These are phyloP conservation scores for Darevskia nairensis DNA, from an alignment of 2,797 vertebrate species.

Conservation along the genomic window DNA sequence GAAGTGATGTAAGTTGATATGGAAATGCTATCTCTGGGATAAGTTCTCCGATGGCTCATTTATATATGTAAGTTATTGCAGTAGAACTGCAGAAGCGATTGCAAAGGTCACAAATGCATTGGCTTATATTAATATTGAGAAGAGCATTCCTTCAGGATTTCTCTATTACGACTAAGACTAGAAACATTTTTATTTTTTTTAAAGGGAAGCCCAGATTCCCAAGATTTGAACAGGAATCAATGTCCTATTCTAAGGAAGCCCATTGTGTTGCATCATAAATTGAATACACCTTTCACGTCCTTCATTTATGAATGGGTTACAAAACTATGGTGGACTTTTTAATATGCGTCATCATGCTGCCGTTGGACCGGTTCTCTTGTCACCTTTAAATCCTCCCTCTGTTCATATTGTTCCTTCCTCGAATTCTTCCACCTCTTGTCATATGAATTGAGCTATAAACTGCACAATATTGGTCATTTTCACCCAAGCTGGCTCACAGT, in stretches of 20 bases:
- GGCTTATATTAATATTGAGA: not conserved
- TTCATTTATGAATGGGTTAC: not conserved
- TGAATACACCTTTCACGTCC: not conserved
- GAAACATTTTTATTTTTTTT: not conserved
- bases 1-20: not conserved
- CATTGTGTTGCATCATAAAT: not conserved
- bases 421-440: not conserved
- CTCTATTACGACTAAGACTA: not conserved
- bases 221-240: not conserved
- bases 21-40: not conserved
- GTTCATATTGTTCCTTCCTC: not conserved
- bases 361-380: not conserved
- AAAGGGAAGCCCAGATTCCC: not conserved
- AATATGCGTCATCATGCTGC: not conserved
- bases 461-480: not conserved
- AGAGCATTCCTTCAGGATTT: not conserved
- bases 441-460: not conserved
- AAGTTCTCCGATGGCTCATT: not conserved
- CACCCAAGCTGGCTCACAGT: not conserved
- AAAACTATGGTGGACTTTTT: slow-evolving; percentile 1
- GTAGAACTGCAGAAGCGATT: not conserved
- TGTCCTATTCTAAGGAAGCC: not conserved
- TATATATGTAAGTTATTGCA: not conserved
- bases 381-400: not conserved
- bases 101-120: not conserved